phyloP scores from a whole-genome alignment of 92 coral and sea anemone species.

The Parazoanthus atlanticus region DNA sequence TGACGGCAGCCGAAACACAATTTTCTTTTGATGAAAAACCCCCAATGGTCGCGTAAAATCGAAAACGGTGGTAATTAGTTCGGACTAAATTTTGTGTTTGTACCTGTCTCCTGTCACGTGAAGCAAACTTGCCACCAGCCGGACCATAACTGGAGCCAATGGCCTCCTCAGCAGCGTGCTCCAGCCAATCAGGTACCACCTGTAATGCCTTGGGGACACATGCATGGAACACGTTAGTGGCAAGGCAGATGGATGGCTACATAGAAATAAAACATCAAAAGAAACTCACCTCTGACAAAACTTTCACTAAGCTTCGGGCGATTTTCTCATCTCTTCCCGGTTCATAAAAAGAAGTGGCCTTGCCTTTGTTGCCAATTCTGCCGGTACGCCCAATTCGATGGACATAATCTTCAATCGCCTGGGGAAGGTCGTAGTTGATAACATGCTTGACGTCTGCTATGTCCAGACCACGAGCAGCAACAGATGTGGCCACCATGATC shows the following conservation, averaged over 20 bases:
- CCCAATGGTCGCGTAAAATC: no score
- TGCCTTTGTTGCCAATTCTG: slow-evolving; percentile 93
- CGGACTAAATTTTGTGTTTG: background rate
- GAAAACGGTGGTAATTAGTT: no score
- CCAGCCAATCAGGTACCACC: slow-evolving; percentile 92
- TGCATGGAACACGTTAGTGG: background rate
- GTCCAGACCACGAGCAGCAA: slow-evolving; percentile 98
- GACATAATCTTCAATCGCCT: slow-evolving; percentile 95
- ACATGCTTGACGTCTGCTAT: slow-evolving; percentile 98
- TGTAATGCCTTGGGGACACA: slow-evolving; percentile 71
- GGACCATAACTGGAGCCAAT: slow-evolving; percentile 95
- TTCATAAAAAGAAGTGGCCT: slow-evolving; percentile 94
- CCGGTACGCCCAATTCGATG: slow-evolving; percentile 99
- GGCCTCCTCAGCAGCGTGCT: slow-evolving; percentile 89
- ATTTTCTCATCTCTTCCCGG: slow-evolving; percentile 84
- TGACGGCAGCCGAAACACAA: no score
- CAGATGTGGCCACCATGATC: slow-evolving; percentile 97
- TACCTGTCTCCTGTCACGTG: slow-evolving; percentile 94
- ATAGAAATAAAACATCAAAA: background rate
- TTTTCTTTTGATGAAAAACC: no score
- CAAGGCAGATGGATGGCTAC: background rate
- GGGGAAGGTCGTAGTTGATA: slow-evolving; percentile 94
- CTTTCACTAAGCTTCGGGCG: slow-evolving; percentile 95
- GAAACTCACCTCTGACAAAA: slow-evolving; percentile 80
- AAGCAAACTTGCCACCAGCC: slow-evolving; percentile 90